phyloP scores from a whole-genome alignment of 2,888 invertebrate genomes.

The Erannis defoliaria region DNA sequence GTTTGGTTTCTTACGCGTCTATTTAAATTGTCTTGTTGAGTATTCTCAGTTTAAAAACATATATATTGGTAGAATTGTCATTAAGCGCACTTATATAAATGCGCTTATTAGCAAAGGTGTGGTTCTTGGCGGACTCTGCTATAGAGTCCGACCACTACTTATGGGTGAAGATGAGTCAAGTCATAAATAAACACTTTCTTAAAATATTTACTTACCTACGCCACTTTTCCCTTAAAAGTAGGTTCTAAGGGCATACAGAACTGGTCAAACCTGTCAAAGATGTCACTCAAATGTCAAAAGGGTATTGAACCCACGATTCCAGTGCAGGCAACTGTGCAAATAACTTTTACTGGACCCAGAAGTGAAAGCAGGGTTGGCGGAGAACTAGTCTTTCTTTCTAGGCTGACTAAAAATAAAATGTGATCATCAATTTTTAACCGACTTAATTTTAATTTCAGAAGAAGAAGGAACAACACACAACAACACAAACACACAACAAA shows the following conservation, averaged over 20 bases:
- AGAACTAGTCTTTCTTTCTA: not conserved
- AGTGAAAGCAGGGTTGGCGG: conserved; percentile 32
- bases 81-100: too few relatives aligned
- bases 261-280: conserved; percentile 23
- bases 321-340: conserved; percentile 24
- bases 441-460: too few relatives aligned
- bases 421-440: not conserved
- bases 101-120: too few relatives aligned
- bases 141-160: too few relatives aligned
- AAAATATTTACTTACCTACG: conserved; percentile 6
- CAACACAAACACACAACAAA: too few relatives aligned
- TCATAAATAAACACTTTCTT: conserved; percentile 11
- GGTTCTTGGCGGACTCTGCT: too few relatives aligned
- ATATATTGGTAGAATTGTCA: too few relatives aligned
- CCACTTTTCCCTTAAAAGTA: conserved; percentile 24
- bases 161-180: not conserved
- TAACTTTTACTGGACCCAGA: conserved; percentile 41
- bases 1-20: too few relatives aligned
- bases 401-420: not conserved
- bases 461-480: too few relatives aligned
- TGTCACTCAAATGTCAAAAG: conserved; percentile 27
- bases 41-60: too few relatives aligned
- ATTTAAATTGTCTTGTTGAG: too few relatives aligned
- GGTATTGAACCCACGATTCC: conserved; percentile 11
- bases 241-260: conserved; percentile 6